These are phyloP conservation scores for Villa cingulata DNA, from an alignment of 2,888 invertebrate species.

Conservation along the genomic window DNA sequence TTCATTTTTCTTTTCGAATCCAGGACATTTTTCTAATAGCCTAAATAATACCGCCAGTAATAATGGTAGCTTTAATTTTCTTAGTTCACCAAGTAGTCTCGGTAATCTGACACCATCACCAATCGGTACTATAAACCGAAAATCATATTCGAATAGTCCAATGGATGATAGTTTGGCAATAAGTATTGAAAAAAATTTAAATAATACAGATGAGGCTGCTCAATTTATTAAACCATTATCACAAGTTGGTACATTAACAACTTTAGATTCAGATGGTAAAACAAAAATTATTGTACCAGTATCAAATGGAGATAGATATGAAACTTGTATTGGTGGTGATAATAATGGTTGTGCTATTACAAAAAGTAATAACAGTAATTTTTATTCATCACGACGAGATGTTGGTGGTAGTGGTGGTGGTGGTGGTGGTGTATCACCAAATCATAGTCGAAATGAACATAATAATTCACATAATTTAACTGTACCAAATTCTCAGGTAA, in stretches of 20 bases:
- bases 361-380: conserved; percentile 23
- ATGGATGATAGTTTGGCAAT: conserved; percentile 23
- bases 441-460: background rate
- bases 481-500: conserved; percentile 35
- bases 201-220: conserved; percentile 42
- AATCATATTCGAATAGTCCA: conserved; percentile 30
- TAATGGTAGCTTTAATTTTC: conserved; percentile 22
- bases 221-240: conserved; percentile 55
- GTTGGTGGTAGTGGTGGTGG: conserved; percentile 24
- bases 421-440: conserved; percentile 16
- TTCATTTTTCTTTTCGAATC: conserved; percentile 34
- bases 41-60: conserved; percentile 24
- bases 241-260: conserved; percentile 47
- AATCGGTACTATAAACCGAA: conserved; percentile 30
- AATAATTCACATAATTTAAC: conserved; percentile 21
- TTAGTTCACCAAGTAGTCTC: conserved; percentile 23
- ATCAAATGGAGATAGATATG: conserved; percentile 25
- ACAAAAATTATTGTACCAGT: conserved; percentile 50
- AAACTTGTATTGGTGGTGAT: conserved; percentile 21
- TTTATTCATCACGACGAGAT: conserved; percentile 23
- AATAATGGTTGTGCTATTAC: conserved; percentile 29
- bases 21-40: conserved; percentile 27
- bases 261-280: conserved; percentile 46
- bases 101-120: conserved; percentile 32
- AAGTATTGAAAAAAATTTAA: conserved; percentile 35